These are phyloP conservation scores for Ochropacha duplaris DNA, from an alignment of 2,888 invertebrate species.

Conservation along the genomic window DNA sequence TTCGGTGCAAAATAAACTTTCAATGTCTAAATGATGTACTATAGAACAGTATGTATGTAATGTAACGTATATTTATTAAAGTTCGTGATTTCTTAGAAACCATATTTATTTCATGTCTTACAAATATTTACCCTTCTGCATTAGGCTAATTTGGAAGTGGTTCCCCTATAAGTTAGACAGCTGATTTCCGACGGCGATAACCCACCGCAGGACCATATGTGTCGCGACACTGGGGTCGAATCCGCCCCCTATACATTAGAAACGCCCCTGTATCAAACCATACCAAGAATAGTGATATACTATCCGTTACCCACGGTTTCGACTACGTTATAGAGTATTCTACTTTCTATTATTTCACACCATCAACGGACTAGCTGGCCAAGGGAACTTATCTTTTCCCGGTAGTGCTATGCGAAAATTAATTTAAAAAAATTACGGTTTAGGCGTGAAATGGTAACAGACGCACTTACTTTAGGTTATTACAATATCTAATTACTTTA, in stretches of 20 bases:
- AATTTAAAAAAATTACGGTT: too few species aligned
- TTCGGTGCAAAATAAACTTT: neutral
- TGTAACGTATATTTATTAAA: too few species aligned
- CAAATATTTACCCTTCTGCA: conserved; percentile 33
- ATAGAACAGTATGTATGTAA: neutral
- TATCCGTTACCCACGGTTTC: neutral
- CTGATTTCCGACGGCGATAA: conserved; percentile 72
- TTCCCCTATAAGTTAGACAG: conserved; percentile 58
- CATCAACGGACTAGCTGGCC: too few species aligned
- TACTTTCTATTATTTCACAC: neutral
- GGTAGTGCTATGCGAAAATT: too few species aligned
- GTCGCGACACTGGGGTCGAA: conserved; percentile 32
- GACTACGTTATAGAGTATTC: neutral
- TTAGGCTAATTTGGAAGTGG: conserved; percentile 42
- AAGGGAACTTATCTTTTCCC: too few species aligned
- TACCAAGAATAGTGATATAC: conserved; percentile 12
- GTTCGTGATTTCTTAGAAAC: too few species aligned
- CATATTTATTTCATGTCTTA: neutral
- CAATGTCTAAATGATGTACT: neutral
- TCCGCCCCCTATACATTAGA: conserved; percentile 20
- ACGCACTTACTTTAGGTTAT: too few species aligned
- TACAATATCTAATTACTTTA: too few species aligned
- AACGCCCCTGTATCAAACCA: conserved; percentile 23
- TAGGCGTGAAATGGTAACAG: too few species aligned
- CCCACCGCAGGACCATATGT: conserved; percentile 60